phyloP scores from a whole-genome alignment of 2,888 invertebrate species.

The Drosophila eohydei region DNA sequence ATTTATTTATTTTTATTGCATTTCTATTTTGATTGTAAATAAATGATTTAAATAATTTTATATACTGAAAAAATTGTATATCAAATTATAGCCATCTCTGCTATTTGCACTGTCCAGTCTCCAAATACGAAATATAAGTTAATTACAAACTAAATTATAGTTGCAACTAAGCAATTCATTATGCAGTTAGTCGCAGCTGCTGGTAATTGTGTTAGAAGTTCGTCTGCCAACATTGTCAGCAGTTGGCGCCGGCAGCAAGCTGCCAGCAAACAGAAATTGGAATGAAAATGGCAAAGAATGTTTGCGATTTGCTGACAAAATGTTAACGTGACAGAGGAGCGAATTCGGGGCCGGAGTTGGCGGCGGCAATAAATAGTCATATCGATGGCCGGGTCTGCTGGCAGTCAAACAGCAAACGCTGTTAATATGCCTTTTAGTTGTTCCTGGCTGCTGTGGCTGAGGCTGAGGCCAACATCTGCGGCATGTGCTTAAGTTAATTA shows the following conservation, averaged over 20 bases:
- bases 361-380: constrained; percentile 39
- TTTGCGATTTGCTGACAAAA: constrained; percentile 10
- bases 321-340: constrained; percentile 10
- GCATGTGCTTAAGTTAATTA: constrained; percentile 78
- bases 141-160: background rate
- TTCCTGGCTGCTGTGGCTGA: background rate
- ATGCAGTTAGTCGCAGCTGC: background rate
- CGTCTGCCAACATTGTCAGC: background rate
- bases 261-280: background rate
- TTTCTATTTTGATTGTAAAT: too few relatives aligned
- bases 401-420: constrained; percentile 28
- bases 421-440: constrained; percentile 56
- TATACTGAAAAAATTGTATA: too few relatives aligned
- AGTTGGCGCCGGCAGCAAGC: background rate
- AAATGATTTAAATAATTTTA: too few relatives aligned
- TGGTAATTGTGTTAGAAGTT: constrained; percentile 8
- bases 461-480: constrained; percentile 57
- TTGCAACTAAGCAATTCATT: constrained; percentile 9
- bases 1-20: too few relatives aligned
- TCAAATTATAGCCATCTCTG: too few relatives aligned
- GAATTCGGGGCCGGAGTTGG: background rate
- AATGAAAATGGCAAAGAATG: background rate
- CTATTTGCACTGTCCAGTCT: too few relatives aligned
- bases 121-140: background rate
- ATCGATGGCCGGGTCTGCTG: constrained; percentile 35